These are phyloP conservation scores for Chymomyza costata DNA, from an alignment of 1,140 invertebrate genomes.

Conservation along the genomic window DNA sequence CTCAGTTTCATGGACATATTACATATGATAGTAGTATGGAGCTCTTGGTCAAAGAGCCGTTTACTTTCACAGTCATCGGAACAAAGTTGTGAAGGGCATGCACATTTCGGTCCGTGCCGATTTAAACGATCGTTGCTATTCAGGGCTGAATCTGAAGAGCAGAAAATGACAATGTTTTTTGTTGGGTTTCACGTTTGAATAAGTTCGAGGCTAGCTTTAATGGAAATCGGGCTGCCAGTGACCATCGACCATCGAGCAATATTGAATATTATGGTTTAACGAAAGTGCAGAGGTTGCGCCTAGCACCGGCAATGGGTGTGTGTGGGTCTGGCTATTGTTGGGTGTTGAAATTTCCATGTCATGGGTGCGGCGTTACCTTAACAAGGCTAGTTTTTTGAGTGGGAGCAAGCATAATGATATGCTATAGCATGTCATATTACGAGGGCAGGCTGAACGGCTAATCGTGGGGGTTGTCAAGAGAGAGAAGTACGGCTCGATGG, in stretches of 20 bases:
- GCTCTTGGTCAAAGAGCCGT: not conserved
- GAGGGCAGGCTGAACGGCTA: too few relatives aligned
- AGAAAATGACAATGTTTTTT: slow-evolving; percentile 2
- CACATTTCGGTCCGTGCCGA: slow-evolving; percentile 15
- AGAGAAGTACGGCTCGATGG: too few relatives aligned
- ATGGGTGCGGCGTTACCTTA: slow-evolving; percentile 50
- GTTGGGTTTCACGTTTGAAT: slow-evolving; percentile 62
- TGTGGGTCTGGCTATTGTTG: slow-evolving; percentile 36
- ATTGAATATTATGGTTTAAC: slow-evolving; percentile 25
- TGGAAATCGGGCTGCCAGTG: slow-evolving; percentile 9
- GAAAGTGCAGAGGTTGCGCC: slow-evolving; percentile 44
- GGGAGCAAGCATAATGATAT: too few relatives aligned
- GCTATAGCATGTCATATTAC: too few relatives aligned
- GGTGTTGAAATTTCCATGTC: slow-evolving; percentile 19
- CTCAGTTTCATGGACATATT: slow-evolving; percentile 58
- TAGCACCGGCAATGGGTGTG: slow-evolving; percentile 60
- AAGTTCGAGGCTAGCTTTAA: slow-evolving; percentile 63
- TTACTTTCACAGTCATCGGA: slow-evolving; percentile 45
- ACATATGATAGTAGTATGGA: too few relatives aligned
- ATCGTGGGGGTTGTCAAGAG: too few relatives aligned
- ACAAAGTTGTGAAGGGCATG: slow-evolving; percentile 60
- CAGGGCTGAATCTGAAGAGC: slow-evolving; percentile 17
- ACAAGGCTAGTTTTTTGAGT: too few relatives aligned
- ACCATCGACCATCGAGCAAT: slow-evolving; percentile 20
- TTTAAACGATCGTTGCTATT: slow-evolving; percentile 50